A percentile compares a stretch with the other conserved stretches of the same genome.
Conservation (phyloP, 2,113 vertebrate species). For the Eidolon helvum region DNA sequence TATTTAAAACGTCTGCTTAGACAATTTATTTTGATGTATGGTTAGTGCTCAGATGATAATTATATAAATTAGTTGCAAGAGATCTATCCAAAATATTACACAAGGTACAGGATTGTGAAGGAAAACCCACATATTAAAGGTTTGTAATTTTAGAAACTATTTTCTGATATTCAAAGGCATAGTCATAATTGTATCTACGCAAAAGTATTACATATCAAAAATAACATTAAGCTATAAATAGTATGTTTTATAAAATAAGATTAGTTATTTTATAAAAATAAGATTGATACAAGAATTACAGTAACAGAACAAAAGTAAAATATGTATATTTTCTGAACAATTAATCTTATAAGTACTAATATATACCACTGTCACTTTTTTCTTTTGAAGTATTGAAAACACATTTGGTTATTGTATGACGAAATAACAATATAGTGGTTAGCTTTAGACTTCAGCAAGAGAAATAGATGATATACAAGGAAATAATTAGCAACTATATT, state of each 20-base stretch:
- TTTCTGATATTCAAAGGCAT: background rate
- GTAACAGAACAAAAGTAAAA: background rate
- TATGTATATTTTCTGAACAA: background rate
- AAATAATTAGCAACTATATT: background rate
- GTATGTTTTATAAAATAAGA: background rate
- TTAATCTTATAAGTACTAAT: background rate
- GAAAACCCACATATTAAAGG: background rate
- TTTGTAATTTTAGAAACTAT: background rate
- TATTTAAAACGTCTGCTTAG: conserved; percentile 2
- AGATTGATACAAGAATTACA: background rate
- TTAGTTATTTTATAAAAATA: background rate
- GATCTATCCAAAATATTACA: background rate
- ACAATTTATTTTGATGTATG: background rate
- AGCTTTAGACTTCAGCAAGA: background rate
- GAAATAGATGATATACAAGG: background rate
- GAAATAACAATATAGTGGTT: background rate
- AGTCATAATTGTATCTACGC: background rate
- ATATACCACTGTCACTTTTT: background rate
- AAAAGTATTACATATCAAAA: background rate
- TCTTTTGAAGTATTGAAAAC: background rate
- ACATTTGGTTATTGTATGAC: background rate
- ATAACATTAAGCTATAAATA: background rate
- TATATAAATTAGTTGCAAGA: background rate
- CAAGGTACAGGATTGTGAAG: background rate
- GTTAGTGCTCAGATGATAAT: background rate